These are phyloP conservation scores for Enteromius mattozi DNA, from an alignment of 2,797 vertebrate genomes.

Conservation along the genomic window DNA sequence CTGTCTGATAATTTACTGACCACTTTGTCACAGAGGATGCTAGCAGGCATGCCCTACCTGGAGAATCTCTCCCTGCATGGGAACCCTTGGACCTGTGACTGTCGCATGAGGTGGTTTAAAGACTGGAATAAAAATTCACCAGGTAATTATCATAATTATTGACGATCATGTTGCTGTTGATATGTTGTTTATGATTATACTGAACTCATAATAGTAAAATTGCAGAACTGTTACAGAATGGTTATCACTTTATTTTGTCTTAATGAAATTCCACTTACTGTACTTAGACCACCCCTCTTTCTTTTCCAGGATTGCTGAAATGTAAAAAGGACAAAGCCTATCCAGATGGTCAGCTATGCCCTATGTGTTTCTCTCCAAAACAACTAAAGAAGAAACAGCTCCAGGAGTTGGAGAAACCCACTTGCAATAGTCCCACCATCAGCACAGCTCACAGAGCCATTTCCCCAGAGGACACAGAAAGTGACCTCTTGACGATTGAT, in stretches of 20 bases:
- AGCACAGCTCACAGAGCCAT: constrained; percentile 69
- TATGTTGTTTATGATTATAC: neutral
- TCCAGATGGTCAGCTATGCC: constrained; percentile 84
- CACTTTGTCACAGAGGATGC: constrained; percentile 74
- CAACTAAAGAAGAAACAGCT: constrained; percentile 77
- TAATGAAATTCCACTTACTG: neutral
- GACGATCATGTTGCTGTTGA: neutral
- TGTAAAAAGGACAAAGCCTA: constrained; percentile 88
- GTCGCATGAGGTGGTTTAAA: constrained; percentile 82
- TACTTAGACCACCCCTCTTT: neutral
- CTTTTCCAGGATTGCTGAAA: constrained; percentile 81
- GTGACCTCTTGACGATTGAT: constrained; percentile 63
- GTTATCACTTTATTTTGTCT: constrained; percentile 1
- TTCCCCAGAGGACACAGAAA: constrained; percentile 63
- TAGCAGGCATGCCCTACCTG: constrained; percentile 81
- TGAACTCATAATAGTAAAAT: neutral
- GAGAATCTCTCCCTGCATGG: constrained; percentile 90
- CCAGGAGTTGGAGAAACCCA: constrained; percentile 71
- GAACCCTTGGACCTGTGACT: constrained; percentile 94
- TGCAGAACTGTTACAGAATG: neutral
- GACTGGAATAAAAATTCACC: constrained; percentile 79
- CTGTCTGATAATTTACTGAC: constrained; percentile 87
- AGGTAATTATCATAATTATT: constrained; percentile 74
- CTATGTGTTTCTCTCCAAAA: constrained; percentile 81
- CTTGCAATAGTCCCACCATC: constrained; percentile 83